These are phyloP conservation scores for Procambarus virginalis DNA, from an alignment of 1,140 invertebrate species.

Conservation along the genomic window DNA sequence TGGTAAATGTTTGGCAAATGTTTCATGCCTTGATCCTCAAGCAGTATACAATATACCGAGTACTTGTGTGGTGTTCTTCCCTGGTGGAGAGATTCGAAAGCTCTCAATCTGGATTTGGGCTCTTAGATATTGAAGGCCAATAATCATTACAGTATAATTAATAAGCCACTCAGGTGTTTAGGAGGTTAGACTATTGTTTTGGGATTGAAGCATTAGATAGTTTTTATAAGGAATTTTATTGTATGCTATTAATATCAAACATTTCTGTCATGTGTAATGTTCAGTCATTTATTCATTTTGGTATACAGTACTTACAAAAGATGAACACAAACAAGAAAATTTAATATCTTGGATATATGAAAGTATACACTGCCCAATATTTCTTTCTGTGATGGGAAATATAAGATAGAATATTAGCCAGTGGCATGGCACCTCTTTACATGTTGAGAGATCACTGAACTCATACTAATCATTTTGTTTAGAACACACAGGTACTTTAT, in stretches of 20 bases:
- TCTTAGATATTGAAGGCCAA: background rate
- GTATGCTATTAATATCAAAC: conserved; percentile 3
- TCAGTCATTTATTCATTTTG: background rate
- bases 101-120: background rate
- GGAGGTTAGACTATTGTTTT: conserved; percentile 7
- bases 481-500: background rate
- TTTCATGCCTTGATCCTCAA: conserved; percentile 19
- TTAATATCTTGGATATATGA: background rate
- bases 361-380: conserved; percentile 27
- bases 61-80: conserved; percentile 13
- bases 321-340: conserved; percentile 13
- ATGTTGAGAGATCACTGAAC: background rate
- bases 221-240: conserved; percentile 13
- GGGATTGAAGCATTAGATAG: conserved; percentile 21
- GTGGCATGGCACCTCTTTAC: background rate
- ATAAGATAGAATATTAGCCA: background rate
- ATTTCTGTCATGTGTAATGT: conserved; percentile 31
- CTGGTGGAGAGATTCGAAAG: conserved; percentile 1
- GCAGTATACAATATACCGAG: conserved; percentile 8
- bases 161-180: conserved; percentile 27
- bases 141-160: conserved; percentile 6
- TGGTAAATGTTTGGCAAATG: background rate
- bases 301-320: background rate
- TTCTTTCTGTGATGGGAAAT: conserved; percentile 2
- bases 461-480: background rate